These are phyloP conservation scores for Xestia ashworthii DNA, from an alignment of 2,888 invertebrate species.

Conservation along the genomic window DNA sequence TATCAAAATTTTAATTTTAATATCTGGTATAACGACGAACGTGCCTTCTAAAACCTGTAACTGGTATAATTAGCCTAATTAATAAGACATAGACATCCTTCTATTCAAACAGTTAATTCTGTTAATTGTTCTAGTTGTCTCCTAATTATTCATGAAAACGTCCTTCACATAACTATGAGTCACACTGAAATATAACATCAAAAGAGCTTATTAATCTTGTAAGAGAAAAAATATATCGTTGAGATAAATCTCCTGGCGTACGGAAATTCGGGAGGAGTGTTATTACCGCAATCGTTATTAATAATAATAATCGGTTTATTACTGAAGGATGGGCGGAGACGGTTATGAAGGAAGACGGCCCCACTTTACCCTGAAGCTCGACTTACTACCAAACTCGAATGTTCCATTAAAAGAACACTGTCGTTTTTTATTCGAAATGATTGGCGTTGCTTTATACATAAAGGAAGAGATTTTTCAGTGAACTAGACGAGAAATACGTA, in stretches of 20 bases:
- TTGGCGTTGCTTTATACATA: slow-evolving; percentile 27
- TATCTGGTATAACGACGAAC: neutral
- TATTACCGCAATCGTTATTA: slow-evolving; percentile 47
- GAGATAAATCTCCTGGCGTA: slow-evolving; percentile 19
- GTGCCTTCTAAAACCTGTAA: neutral
- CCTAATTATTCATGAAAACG: slow-evolving; percentile 28
- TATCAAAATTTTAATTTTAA: neutral
- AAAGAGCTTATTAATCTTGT: slow-evolving; percentile 6
- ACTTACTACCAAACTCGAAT: slow-evolving; percentile 29
- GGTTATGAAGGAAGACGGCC: slow-evolving; percentile 33
- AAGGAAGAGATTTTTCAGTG: neutral
- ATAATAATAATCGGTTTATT: slow-evolving; percentile 45
- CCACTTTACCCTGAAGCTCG: slow-evolving; percentile 14
- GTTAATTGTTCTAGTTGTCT: slow-evolving; percentile 28
- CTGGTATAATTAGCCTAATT: neutral
- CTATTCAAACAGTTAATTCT: slow-evolving; percentile 9
- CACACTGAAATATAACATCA: slow-evolving; percentile 14
- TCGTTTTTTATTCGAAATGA: slow-evolving; percentile 28
- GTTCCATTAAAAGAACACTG: slow-evolving; percentile 36
- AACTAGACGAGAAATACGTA: neutral
- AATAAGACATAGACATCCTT: slow-evolving; percentile 1
- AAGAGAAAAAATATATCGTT: slow-evolving; percentile 9
- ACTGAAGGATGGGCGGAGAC: slow-evolving; percentile 26
- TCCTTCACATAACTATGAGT: slow-evolving; percentile 24
- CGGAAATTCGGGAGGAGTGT: slow-evolving; percentile 36